phyloP scores from a whole-genome alignment of 2,888 invertebrate species.

The Lumbricus terrestris region DNA sequence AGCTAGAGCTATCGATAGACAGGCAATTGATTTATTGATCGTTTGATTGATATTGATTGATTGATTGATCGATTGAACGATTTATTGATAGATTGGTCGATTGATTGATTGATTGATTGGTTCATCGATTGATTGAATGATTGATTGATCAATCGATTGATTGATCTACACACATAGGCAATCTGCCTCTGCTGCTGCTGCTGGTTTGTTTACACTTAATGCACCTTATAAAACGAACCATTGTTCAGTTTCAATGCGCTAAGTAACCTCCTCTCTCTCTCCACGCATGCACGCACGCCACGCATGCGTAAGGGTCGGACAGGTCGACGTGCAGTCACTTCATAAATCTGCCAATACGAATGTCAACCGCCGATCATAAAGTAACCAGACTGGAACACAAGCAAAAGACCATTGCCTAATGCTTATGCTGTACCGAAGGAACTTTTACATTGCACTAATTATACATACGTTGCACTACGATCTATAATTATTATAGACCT shows the following conservation, averaged over 20 bases:
- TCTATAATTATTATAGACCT: no score
- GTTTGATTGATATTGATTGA: no score
- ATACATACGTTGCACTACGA: neutral
- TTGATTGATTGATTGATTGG: no score
- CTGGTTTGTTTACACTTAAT: neutral
- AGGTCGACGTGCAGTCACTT: neutral
- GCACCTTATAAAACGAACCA: neutral
- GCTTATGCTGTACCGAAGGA: neutral
- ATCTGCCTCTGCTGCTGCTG: neutral
- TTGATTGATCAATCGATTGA: no score
- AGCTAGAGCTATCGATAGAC: no score
- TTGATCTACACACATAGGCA: no score
- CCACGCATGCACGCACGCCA: neutral
- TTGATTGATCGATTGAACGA: no score
- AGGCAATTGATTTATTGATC: no score
- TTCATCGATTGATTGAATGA: no score
- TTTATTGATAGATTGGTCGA: no score
- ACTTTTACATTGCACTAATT: neutral
- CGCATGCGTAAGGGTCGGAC: neutral
- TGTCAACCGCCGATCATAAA: neutral
- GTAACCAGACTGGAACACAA: neutral
- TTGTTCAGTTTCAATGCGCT: neutral
- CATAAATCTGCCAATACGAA: neutral
- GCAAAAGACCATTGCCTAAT: neutral
- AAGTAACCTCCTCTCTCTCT: neutral